Evolutionary conservation across 1,140 invertebrate species (phyloP), one percentile per base, ranked within the genome.

Genomic region (Drosophila leontia): DNA sequence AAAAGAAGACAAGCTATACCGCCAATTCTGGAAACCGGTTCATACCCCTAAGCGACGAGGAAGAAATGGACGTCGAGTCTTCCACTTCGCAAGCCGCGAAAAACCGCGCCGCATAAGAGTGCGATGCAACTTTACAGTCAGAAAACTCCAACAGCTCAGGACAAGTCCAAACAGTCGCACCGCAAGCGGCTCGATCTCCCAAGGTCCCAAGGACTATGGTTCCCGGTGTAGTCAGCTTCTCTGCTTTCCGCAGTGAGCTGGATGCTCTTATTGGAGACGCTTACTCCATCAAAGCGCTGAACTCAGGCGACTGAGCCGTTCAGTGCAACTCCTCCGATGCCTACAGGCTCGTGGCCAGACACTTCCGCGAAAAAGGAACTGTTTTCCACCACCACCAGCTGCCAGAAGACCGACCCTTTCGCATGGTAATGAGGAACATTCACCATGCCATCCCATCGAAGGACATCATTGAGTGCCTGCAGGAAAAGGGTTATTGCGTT

Each of bases 191-290:
- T 29, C 55, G 55, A 57, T 26, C 23, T n/a, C 55, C 37, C 55
- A 56, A 41, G 19, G 37, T 41, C 17, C 37, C 53, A 39, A 41
- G 53, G 53, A 56, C 29, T 11, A 57, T 57, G 55, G 37, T 57
- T 57, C 15, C 55, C 23, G 37, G 55, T 41, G 23, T 57, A 23
- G 37, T 57, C 55, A 42, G 15, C 56, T 58, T 3, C 39, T 44
- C 56, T 32, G 56, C 39, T 44, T 58, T 58, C 26, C 32, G 56
- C 56, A 44, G n/a, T 8, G 26, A 58, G 11, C 26, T 58, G n/a
- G 37, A 41, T 29, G 55, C 13, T 29, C 37, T 56, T 3, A 41
- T n/a, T 9, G 19, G 55, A 41, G 8, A 41, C 19, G 19, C 3
- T 5, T 56, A 56, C 32, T 19, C 37, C 37, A 41, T 56, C 4